These are phyloP conservation scores for Drosophila bipectinata DNA, from an alignment of 1,140 invertebrate species.

Conservation along the genomic window DNA sequence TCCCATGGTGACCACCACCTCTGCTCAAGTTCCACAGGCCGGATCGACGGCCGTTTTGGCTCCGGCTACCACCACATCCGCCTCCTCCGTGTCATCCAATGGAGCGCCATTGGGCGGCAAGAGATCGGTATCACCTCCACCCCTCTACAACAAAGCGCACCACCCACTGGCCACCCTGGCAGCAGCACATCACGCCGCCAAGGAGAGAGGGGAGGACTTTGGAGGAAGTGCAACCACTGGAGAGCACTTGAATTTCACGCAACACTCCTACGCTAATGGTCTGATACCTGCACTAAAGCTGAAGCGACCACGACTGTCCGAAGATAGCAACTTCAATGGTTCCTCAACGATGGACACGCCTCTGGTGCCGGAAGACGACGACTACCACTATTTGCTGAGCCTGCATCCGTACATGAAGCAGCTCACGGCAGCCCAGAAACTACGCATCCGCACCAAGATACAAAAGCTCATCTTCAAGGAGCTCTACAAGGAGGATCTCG, in stretches of 20 bases:
- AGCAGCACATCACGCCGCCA: conserved; percentile 46
- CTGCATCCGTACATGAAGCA: conserved; percentile 83
- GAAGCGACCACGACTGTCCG: conserved; percentile 74
- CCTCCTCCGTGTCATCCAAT: conserved; percentile 52
- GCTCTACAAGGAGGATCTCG: conserved; percentile 82
- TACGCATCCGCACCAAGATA: conserved; percentile 83
- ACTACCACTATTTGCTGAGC: conserved; percentile 82
- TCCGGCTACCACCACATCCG: conserved; percentile 64
- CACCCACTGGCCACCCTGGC: conserved; percentile 64
- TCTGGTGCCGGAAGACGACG: conserved; percentile 79
- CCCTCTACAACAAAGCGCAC: conserved; percentile 79
- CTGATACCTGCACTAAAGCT: conserved; percentile 77
- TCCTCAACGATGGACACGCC: conserved; percentile 79
- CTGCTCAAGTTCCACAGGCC: conserved; percentile 44
- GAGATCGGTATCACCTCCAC: conserved; percentile 76
- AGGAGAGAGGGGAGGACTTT: conserved; percentile 62
- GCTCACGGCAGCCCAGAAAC: conserved; percentile 76
- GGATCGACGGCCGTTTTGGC: conserved; percentile 48
- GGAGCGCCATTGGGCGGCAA: conserved; percentile 43
- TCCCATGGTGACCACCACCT: conserved; percentile 60
- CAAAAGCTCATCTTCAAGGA: conserved; percentile 84
- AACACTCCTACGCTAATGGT: conserved; percentile 79
- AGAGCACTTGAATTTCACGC: conserved; percentile 77
- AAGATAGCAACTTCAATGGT: conserved; percentile 81
- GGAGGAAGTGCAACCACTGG: conserved; percentile 1